Evolutionary conservation across 2,888 invertebrate genomes (phyloP).

Genomic region (Drosophila anomalata): DNA sequence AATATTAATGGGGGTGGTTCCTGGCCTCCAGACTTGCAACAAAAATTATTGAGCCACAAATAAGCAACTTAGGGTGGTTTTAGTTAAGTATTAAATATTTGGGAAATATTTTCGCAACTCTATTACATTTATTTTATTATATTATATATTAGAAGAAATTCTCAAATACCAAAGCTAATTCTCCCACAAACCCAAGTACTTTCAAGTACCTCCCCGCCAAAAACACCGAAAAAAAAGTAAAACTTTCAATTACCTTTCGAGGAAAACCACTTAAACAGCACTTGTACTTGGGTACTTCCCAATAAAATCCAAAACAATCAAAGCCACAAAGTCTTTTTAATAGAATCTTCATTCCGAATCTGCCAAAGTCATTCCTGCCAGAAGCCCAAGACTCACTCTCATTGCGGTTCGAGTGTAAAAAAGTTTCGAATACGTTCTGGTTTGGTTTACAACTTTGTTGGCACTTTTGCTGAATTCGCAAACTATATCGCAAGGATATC

Average conservation of each 20-base stretch:
- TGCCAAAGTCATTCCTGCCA: background rate
- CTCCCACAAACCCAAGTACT: too few relatives aligned
- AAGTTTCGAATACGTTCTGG: constrained; percentile 1
- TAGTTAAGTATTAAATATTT: background rate
- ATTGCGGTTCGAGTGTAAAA: constrained; percentile 1
- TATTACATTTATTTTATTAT: too few relatives aligned
- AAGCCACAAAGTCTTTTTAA: constrained; percentile 1
- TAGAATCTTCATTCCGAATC: background rate
- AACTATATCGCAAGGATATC: background rate
- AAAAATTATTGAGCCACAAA: background rate
- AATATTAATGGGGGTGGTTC: constrained; percentile 24
- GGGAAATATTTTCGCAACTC: background rate
- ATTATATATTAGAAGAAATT: too few relatives aligned
- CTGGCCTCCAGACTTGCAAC: background rate
- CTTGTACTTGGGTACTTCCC: background rate
- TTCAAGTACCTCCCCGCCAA: too few relatives aligned
- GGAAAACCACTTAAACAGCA: background rate
- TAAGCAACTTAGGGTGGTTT: background rate
- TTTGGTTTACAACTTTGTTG: constrained; percentile 9
- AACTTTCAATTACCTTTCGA: background rate
- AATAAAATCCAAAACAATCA: background rate
- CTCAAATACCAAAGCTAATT: too few relatives aligned
- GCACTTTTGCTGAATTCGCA: constrained; percentile 11
- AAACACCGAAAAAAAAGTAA: background rate
- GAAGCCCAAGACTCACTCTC: background rate